phyloP scores from a whole-genome alignment of 2,888 invertebrate species.

The Agapostemon virescens region DNA sequence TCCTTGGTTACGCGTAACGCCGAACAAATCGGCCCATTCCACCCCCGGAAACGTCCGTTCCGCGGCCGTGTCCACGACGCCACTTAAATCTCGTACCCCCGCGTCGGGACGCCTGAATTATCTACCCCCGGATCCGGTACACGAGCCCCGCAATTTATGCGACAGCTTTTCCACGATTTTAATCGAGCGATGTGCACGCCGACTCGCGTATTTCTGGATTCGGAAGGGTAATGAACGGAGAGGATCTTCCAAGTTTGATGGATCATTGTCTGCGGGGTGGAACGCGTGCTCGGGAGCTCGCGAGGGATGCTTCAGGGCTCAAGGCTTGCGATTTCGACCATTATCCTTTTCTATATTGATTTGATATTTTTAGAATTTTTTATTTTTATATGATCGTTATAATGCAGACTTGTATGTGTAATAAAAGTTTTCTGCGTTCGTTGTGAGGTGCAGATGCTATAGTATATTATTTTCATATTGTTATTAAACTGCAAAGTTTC shows the following conservation, averaged over 20 bases:
- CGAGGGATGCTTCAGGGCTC: too few species aligned
- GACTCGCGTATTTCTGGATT: slow-evolving; percentile 31
- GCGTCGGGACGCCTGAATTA: slow-evolving; percentile 21
- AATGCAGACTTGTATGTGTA: too few species aligned
- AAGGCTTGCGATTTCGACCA: too few species aligned
- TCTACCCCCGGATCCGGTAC: not conserved
- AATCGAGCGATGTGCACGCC: slow-evolving; percentile 23
- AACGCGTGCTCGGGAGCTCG: too few species aligned
- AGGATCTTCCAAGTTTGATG: not conserved
- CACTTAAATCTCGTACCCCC: slow-evolving; percentile 37
- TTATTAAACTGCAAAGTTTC: too few species aligned
- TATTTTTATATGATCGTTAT: too few species aligned
- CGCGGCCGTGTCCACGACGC: not conserved
- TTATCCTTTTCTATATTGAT: too few species aligned
- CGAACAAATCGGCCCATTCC: slow-evolving; percentile 22
- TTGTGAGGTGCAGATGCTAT: too few species aligned
- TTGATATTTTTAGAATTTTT: too few species aligned
- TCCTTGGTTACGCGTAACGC: slow-evolving; percentile 51
- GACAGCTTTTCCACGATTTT: slow-evolving; percentile 32
- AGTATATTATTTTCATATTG: too few species aligned
- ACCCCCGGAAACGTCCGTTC: slow-evolving; percentile 43
- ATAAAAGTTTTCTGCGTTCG: too few species aligned
- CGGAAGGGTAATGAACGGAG: slow-evolving; percentile 9
- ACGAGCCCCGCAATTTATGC: slow-evolving; percentile 19
- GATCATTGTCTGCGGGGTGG: not conserved